A percentile compares a stretch with the other conserved stretches of the same genome.
Evolutionary conservation across 2,888 invertebrate genomes (phyloP).

Genomic region (Dasysyrphus tricinctus): DNA sequence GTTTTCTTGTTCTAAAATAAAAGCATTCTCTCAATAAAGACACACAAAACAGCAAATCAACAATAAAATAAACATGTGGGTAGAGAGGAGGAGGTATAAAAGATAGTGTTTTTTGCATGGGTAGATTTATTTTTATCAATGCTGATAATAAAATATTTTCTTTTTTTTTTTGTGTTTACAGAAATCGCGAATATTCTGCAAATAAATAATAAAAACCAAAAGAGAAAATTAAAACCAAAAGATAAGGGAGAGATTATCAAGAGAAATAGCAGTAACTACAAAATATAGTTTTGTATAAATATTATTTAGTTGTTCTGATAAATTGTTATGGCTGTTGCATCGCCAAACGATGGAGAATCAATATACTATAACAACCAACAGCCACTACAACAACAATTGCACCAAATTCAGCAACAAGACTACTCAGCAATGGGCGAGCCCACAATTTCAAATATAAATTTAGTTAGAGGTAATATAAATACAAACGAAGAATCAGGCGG

Average conservation of each 20-base stretch:
- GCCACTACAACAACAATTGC: slow-evolving; percentile 47
- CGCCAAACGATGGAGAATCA: slow-evolving; percentile 76
- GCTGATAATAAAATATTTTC: slow-evolving; percentile 59
- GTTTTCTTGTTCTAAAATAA: slow-evolving; percentile 1
- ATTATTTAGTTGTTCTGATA: slow-evolving; percentile 43
- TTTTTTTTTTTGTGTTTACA: slow-evolving; percentile 43
- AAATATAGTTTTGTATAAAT: slow-evolving; percentile 7
- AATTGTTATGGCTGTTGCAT: slow-evolving; percentile 77
- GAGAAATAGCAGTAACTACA: neutral
- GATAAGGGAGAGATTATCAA: slow-evolving; percentile 37
- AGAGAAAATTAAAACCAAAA: slow-evolving; percentile 7
- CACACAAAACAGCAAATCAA: slow-evolving; percentile 30
- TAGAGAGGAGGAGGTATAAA: neutral
- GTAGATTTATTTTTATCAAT: slow-evolving; percentile 72
- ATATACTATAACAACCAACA: slow-evolving; percentile 73
- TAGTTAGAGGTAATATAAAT: slow-evolving; percentile 55
- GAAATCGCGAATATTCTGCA: slow-evolving; percentile 61
- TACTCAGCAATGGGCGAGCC: slow-evolving; percentile 67
- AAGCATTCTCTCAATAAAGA: neutral
- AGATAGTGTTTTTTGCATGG: slow-evolving; percentile 47
- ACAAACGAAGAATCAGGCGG: slow-evolving; percentile 36
- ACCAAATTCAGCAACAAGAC: slow-evolving; percentile 64
- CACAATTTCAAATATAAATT: slow-evolving; percentile 61
- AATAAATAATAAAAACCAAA: slow-evolving; percentile 17
- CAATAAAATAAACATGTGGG: slow-evolving; percentile 38